These are phyloP conservation scores for Caenorhabditis afra DNA, from an alignment of 2,888 invertebrate genomes.

Conservation along the genomic window DNA sequence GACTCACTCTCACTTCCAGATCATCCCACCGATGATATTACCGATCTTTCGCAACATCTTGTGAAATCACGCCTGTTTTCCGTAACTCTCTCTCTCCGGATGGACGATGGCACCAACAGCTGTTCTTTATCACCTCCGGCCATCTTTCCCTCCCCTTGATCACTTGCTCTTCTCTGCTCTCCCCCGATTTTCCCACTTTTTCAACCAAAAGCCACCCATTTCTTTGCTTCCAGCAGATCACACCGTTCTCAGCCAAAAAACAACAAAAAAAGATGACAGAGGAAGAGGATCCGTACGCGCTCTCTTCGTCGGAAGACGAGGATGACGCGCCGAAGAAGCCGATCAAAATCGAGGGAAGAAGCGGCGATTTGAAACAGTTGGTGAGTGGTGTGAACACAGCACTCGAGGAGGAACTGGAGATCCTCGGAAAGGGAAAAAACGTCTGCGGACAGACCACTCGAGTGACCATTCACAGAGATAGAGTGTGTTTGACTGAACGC, in stretches of 20 bases:
- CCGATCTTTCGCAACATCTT: conserved; percentile 25
- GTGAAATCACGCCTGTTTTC: background rate
- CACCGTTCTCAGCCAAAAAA: background rate
- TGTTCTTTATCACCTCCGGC: conserved; percentile 48
- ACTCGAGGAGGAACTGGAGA: too few relatives aligned
- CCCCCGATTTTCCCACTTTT: background rate
- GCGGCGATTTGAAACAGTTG: conserved; percentile 75
- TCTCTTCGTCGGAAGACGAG: conserved; percentile 78
- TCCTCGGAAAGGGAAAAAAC: conserved; percentile 2
- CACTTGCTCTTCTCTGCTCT: background rate
- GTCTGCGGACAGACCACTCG: conserved; percentile 4
- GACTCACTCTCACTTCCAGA: background rate
- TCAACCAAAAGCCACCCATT: background rate
- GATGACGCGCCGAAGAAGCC: conserved; percentile 76
- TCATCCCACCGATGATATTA: background rate
- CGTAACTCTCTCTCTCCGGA: conserved; percentile 17
- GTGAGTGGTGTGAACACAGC: conserved; percentile 64
- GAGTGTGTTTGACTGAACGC: conserved; percentile 9
- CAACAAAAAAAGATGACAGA: conserved; percentile 73
- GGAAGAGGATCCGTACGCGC: conserved; percentile 80
- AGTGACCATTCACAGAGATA: conserved; percentile 4
- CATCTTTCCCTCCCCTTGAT: background rate
- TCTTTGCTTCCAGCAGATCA: background rate
- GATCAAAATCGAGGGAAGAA: conserved; percentile 77
- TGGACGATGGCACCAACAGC: conserved; percentile 32